Evolutionary conservation across 2,888 invertebrate species (phyloP), one percentile per base, ranked within the genome.

Genomic region (Papilio elwesi): DNA sequence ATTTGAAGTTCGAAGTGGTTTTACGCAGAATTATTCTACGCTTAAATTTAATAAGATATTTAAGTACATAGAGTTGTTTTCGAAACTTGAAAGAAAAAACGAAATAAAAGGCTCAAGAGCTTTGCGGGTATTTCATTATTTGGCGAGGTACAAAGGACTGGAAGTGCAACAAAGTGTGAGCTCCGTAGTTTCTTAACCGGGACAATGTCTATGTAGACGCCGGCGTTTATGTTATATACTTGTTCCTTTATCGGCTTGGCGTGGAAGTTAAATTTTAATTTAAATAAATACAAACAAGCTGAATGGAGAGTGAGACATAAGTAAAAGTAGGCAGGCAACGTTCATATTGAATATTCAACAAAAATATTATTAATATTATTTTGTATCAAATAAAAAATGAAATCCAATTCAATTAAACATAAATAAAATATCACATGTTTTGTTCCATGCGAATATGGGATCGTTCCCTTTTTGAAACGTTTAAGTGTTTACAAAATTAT

Each of bases 71-170:
- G n/a, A n/a, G n/a, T n/a, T 79, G 77, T 82, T 80, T 83, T 82
- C 83, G 83, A 80, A 82, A 82, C 79, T 81, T 82, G 81, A 82
- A 85, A 38, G 57, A 59, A 85, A 82, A 84, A 83, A 88, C 89
- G 87, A 90, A 89, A 88, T 90, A 90, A 89, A 88, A 85, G 86
- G 76, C 80, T 88, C 83, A 78, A 88, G 86, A 82, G 83, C 86
- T 88, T 87, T 87, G 87, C 87, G 85, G 82, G 83, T 82, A 85
- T 86, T 86, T 86, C 82, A 86, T 90, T 91, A 88, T 88, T 85
- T 88, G 84, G 82, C 74, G 77, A 79, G 78, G 82, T 78, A 89
- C 88, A 90, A 90, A 86, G 80, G 81, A 83, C 43, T 64, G 47
- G 13, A 70, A 73, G 81, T 80, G 80, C 81, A 82, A 80, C 83